These are phyloP conservation scores for Lophotis ruficrista DNA, from an alignment of 2,113 vertebrate genomes.

Conservation along the genomic window DNA sequence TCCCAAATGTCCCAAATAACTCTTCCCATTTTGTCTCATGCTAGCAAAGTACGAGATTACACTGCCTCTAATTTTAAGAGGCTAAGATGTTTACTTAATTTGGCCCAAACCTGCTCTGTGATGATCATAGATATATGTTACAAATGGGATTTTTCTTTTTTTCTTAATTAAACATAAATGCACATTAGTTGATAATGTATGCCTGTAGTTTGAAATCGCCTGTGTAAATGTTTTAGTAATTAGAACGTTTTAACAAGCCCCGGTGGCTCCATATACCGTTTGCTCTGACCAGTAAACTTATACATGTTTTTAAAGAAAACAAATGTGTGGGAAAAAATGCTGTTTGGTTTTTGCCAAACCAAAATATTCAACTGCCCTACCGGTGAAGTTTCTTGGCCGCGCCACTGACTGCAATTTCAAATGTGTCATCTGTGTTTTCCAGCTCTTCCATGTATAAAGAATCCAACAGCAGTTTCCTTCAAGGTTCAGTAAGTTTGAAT, in stretches of 20 bases:
- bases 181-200: slow-evolving; percentile 13
- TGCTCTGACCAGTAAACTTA: slow-evolving; percentile 42
- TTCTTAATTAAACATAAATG: slow-evolving; percentile 11
- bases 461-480: slow-evolving; percentile 54
- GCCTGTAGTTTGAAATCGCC: slow-evolving; percentile 31
- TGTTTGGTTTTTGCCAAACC: slow-evolving; percentile 43
- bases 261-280: slow-evolving; percentile 21
- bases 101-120: neutral
- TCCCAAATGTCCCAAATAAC: neutral
- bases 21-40: neutral
- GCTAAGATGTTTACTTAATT: neutral
- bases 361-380: slow-evolving; percentile 22
- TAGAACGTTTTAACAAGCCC: slow-evolving; percentile 46
- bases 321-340: slow-evolving; percentile 33
- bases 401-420: slow-evolving; percentile 12
- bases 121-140: neutral
- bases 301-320: slow-evolving; percentile 51
- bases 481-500: slow-evolving; percentile 46
- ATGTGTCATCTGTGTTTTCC: slow-evolving; percentile 50
- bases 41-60: neutral
- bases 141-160: neutral
- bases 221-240: slow-evolving; percentile 26
- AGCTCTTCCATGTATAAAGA: slow-evolving; percentile 37
- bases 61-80: neutral
- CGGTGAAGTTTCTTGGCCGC: slow-evolving; percentile 31